Percentiles rank a stretch among this genome's conserved stretches.
Conservation (phyloP, 2,113 vertebrate genomes). For the Protobothrops flavoviridis region DNA sequence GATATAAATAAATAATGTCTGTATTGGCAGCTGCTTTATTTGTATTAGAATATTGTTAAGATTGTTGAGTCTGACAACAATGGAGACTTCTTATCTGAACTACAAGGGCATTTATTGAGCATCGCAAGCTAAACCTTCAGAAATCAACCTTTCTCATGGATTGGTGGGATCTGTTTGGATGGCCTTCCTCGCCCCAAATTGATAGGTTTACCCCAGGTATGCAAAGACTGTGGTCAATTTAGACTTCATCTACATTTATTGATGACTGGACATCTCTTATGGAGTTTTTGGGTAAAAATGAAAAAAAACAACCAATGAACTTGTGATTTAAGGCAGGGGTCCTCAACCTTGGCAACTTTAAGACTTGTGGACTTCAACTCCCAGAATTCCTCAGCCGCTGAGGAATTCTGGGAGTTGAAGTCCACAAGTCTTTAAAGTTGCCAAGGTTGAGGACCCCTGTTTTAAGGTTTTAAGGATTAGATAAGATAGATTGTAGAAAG, state of each 20-base stretch:
- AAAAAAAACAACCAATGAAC: neutral
- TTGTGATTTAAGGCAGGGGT: no score
- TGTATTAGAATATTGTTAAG: neutral
- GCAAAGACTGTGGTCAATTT: neutral
- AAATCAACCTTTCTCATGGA: neutral
- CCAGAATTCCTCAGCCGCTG: no score
- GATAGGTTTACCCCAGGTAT: neutral
- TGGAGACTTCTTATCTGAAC: neutral
- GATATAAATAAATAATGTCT: slow-evolving; percentile 8
- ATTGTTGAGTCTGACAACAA: neutral
- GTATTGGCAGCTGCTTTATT: neutral
- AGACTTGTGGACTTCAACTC: no score
- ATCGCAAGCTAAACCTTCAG: neutral
- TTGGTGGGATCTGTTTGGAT: neutral
- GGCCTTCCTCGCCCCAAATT: neutral
- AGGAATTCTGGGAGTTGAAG: no score
- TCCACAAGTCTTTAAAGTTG: no score
- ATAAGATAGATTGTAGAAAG: neutral
- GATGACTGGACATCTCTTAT: no score
- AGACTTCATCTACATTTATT: no score
- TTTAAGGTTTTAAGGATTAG: neutral
- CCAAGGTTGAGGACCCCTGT: no score
- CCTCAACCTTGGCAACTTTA: no score
- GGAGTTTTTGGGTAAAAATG: neutral
- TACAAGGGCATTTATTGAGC: neutral